Evolutionary conservation across 2,888 invertebrate genomes (phyloP).

Genomic region (Eurytoma californica): DNA sequence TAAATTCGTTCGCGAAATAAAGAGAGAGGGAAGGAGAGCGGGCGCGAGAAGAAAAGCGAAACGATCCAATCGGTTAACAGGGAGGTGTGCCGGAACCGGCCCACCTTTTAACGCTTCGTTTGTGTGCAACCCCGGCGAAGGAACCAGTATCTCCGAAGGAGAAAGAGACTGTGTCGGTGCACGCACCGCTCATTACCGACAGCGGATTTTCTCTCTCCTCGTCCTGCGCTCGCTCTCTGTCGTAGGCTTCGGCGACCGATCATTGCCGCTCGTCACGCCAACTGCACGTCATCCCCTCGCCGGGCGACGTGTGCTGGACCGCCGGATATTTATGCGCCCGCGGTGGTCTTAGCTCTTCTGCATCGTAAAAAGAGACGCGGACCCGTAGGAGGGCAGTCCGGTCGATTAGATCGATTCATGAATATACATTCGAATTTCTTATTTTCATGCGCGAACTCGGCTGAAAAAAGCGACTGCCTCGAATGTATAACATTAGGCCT

Average conservation of each 20-base stretch:
- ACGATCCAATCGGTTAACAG: slow-evolving; percentile 72
- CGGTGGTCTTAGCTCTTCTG: background rate
- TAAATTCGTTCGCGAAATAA: slow-evolving; percentile 68
- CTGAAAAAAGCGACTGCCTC: background rate
- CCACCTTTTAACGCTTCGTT: slow-evolving; percentile 72
- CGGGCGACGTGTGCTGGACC: background rate
- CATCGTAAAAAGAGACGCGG: background rate
- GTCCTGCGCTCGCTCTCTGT: slow-evolving; percentile 41
- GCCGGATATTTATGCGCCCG: background rate
- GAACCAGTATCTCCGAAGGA: slow-evolving; percentile 7
- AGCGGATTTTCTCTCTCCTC: slow-evolving; percentile 65
- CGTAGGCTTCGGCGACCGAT: slow-evolving; percentile 39
- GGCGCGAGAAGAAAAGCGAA: slow-evolving; percentile 28
- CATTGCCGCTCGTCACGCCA: slow-evolving; percentile 60
- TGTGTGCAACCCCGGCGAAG: slow-evolving; percentile 62
- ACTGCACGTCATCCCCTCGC: slow-evolving; percentile 1
- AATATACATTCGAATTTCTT: slow-evolving; percentile 14
- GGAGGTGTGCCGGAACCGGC: slow-evolving; percentile 73
- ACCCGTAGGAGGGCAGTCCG: slow-evolving; percentile 3
- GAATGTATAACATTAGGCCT: background rate
- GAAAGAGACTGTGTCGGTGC: slow-evolving; percentile 57
- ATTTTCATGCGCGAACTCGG: background rate
- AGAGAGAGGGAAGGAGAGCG: slow-evolving; percentile 44
- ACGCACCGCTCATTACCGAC: slow-evolving; percentile 71
- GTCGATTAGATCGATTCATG: slow-evolving; percentile 23